phyloP scores from a whole-genome alignment of 2,113 vertebrate species.

The Saccopteryx bilineata region DNA sequence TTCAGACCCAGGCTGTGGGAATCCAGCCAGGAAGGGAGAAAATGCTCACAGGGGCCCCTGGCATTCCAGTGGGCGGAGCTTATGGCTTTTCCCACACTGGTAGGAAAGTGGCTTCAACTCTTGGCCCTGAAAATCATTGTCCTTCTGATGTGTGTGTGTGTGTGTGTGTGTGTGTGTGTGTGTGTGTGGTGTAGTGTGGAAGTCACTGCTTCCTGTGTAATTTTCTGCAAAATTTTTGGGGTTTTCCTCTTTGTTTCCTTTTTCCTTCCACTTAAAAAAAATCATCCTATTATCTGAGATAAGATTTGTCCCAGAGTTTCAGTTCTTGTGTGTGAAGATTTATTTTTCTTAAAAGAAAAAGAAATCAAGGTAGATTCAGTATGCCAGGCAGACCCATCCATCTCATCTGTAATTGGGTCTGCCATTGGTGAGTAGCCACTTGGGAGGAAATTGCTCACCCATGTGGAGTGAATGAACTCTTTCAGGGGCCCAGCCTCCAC shows the following conservation, averaged over 20 bases:
- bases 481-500: slow-evolving; percentile 52
- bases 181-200: background rate
- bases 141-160: background rate
- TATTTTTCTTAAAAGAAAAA: background rate
- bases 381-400: slow-evolving; percentile 2
- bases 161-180: slow-evolving; percentile 11
- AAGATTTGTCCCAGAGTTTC: slow-evolving; percentile 29
- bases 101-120: slow-evolving; percentile 2
- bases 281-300: slow-evolving; percentile 22
- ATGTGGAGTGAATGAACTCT: slow-evolving; percentile 69
- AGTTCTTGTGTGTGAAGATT: background rate
- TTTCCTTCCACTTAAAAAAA: slow-evolving; percentile 49
- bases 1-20: background rate
- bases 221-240: slow-evolving; percentile 41
- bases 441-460: slow-evolving; percentile 78
- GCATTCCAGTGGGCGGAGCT: background rate
- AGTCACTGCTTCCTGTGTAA: slow-evolving; percentile 22
- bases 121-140: slow-evolving; percentile 40
- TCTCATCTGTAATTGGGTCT: slow-evolving; percentile 75
- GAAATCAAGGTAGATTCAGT: background rate
- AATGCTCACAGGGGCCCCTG: background rate
- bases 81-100: slow-evolving; percentile 1
- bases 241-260: slow-evolving; percentile 28
- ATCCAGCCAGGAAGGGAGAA: background rate
- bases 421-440: slow-evolving; percentile 77